Evolutionary conservation across 2,888 invertebrate genomes (phyloP).

Genomic region (Linhomoeus sp.): DNA sequence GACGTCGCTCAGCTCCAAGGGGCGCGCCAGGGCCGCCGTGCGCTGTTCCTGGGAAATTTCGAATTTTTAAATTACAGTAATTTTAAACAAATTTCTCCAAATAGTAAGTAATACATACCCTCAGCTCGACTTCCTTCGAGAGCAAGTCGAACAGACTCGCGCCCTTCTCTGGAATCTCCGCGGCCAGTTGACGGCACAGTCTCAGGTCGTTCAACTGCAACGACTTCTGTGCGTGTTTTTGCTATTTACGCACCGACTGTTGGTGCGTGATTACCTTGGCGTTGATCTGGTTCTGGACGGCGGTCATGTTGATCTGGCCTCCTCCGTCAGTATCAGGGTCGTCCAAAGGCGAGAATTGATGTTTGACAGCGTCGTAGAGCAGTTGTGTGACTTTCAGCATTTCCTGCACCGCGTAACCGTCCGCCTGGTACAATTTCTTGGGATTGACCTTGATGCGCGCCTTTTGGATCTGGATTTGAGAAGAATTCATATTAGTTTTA

Average conservation of each 20-base stretch:
- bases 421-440: conserved; percentile 83
- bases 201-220: conserved; percentile 55
- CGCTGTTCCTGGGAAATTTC: conserved; percentile 43
- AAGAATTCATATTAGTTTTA: too few species aligned
- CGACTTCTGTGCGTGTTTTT: too few species aligned
- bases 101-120: too few species aligned
- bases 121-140: conserved; percentile 65
- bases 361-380: conserved; percentile 52
- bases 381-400: conserved; percentile 68
- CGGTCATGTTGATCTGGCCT: neutral
- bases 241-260: too few species aligned
- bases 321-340: too few species aligned
- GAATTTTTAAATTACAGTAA: too few species aligned
- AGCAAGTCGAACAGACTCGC: conserved; percentile 72
- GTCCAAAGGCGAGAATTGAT: conserved; percentile 14
- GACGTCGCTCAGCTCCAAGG: conserved; percentile 57
- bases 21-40: conserved; percentile 54
- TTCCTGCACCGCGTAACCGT: conserved; percentile 83
- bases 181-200: conserved; percentile 60
- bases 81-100: too few species aligned
- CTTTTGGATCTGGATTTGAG: conserved; percentile 43
- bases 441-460: conserved; percentile 81
- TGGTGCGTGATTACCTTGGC: neutral
- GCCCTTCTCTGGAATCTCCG: conserved; percentile 73
- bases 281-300: conserved; percentile 1